Evolutionary conservation across 1,140 invertebrate species (phyloP).

Genomic region (Zeugodacus cucurbitae): DNA sequence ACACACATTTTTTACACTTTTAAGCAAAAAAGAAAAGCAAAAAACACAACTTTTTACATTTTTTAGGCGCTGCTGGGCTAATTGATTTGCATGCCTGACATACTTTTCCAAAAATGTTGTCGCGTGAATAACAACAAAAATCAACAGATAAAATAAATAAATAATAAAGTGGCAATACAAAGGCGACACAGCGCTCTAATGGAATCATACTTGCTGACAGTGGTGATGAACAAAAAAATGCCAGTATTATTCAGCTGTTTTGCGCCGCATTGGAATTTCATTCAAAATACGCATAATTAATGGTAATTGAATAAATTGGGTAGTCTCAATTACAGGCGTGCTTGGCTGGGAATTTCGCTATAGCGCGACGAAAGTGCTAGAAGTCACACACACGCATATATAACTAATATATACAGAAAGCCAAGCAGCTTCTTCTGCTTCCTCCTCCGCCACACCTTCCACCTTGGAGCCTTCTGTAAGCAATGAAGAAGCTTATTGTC

Average conservation of each 20-base stretch:
- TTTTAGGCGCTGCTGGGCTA: neutral
- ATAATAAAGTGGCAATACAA: neutral
- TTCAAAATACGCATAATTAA: constrained; percentile 6
- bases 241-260: neutral
- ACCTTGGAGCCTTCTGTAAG: neutral
- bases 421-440: neutral
- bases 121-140: neutral
- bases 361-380: neutral
- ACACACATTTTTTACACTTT: neutral
- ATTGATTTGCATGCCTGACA: neutral
- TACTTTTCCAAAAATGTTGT: neutral
- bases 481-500: neutral
- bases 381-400: neutral
- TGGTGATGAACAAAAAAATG: neutral
- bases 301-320: constrained; percentile 24
- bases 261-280: neutral
- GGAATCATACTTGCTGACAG: neutral
- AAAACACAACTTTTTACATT: neutral
- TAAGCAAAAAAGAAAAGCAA: neutral
- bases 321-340: neutral
- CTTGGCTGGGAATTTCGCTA: no score
- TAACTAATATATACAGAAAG: no score
- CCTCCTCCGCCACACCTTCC: neutral
- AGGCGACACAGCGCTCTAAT: neutral
- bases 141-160: neutral